Base-by-base conservation (phyloP, 2,888 invertebrate genomes). In the Sphecodes monilicornis region DNA sequence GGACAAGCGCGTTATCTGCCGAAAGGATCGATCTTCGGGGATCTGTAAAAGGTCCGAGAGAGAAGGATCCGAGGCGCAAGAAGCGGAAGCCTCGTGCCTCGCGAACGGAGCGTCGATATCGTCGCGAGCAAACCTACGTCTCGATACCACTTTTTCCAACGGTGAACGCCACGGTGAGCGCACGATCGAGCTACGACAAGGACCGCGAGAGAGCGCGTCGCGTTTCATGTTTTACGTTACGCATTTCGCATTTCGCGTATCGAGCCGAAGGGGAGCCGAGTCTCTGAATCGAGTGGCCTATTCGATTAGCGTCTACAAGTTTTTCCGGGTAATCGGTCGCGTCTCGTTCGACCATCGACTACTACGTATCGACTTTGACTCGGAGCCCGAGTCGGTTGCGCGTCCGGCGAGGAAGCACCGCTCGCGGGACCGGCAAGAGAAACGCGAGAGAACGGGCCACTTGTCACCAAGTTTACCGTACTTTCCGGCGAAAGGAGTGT, bases 1-100 rank as follows among this genome's bases (percentile, higher is more conserved):
- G 74, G 79, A 78, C 66, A 84, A 83, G 83, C 54, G 83, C 83
- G 86, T 90, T 90, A 90, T 90, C 90, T 85, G 86, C 79, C 87
- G 88, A 88, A 87, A 88, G 83, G 86, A 90, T 90, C 89, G 88
- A 88, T 90, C 86, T 78, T 60, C 26, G 78, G 69, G 46, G 16
- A 71, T 88, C 90, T 90, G 82, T 88, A 90, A 90, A 90, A 88
- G 90, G 89, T 69, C 70, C 57, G 70, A 18, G 77, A 74, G 76
- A 50, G 50, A 71, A 41, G 36, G 43, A 66, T 57, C 22, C 46
- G 57, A 6, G 66, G 50, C 22, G 68, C 78, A 85, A 85, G 85
- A 85, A 85, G 64, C 76, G 72, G 57, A 39, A 69, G 76, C 39
- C 77, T 81, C 77, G 82, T 82, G 75, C 54, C 76, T 60, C 69